These are phyloP conservation scores for Plecotus auritus DNA, from an alignment of 2,113 vertebrate species.

Conservation along the genomic window DNA sequence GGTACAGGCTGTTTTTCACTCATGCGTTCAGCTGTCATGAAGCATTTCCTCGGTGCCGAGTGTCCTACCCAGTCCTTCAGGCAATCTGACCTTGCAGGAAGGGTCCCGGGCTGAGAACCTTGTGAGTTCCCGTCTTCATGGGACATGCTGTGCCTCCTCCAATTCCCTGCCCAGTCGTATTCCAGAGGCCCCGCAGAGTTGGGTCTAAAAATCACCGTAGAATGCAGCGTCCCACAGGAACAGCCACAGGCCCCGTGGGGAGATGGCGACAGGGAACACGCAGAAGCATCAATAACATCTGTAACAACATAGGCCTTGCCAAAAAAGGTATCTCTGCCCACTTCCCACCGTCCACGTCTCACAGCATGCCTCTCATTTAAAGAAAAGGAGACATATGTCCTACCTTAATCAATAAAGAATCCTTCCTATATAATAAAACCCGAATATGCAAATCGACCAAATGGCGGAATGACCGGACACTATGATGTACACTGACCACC, in stretches of 20 bases:
- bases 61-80: neutral
- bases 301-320: neutral
- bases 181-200: neutral
- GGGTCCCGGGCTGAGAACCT: neutral
- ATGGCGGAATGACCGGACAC: too few relatives aligned
- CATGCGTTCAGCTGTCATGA: too few relatives aligned
- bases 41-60: neutral
- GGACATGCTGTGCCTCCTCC: neutral
- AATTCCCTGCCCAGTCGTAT: neutral
- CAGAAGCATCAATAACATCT: neutral
- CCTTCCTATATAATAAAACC: too few relatives aligned
- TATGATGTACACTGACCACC: too few relatives aligned
- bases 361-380: neutral
- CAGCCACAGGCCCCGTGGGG: neutral
- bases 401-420: too few relatives aligned
- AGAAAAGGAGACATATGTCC: too few relatives aligned
- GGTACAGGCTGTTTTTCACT: neutral
- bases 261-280: rapidly evolving
- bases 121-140: neutral
- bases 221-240: neutral
- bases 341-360: neutral
- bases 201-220: neutral
- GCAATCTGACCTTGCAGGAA: neutral
- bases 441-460: too few relatives aligned
- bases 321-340: neutral